Evolutionary conservation across 1,140 invertebrate genomes (phyloP), one percentile per base, ranked within the genome.

Genomic region (Caenorhabditis briggsae): DNA sequence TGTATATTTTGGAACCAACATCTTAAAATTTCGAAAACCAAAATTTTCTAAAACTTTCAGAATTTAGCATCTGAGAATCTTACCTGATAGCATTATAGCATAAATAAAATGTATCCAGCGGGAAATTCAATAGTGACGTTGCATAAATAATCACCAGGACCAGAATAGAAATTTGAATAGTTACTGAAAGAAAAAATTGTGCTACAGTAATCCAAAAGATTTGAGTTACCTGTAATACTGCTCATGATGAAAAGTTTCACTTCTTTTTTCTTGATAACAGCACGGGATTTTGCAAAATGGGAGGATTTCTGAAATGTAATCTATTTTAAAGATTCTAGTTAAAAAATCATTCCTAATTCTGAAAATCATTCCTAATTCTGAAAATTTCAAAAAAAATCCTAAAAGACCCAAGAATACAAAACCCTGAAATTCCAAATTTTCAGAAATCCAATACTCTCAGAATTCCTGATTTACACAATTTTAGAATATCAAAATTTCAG

Each of bases 31-130:
- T 33, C 3, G 3, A 33, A 33, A 33, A 33, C 33, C 33, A 33
- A 33, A 33, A 33, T 33, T 3, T 33, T 3, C 33, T n/a, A n/a
- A n/a, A n/a, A n/a, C n/a, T n/a, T n/a, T n/a, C n/a, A n/a, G n/a
- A n/a, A n/a, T n/a, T n/a, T n/a, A n/a, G n/a, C n/a, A n/a, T n/a
- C n/a, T n/a, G n/a, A n/a, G n/a, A n/a, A n/a, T 56, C 46, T 14
- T 16, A 74, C 84, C 84, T 85, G 11, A 85, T 70, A 85, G 84
- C 84, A 78, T 58, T 85, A 23, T 85, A 85, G 23, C 74, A 74
- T 7, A 85, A 9, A 78, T 85, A 85, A 48, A 85, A 85, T 9
- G 74, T 64, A 20, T 85, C 84, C 12, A 61, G 20, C 18, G 61
- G 48, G 33, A 85, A 50, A 41, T 53, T 56, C 14, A 55, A 23